Evolutionary conservation across 2,113 vertebrate genomes (phyloP), one percentile per base, ranked within the genome.

Genomic region (Psammodynastes pulverulentus): DNA sequence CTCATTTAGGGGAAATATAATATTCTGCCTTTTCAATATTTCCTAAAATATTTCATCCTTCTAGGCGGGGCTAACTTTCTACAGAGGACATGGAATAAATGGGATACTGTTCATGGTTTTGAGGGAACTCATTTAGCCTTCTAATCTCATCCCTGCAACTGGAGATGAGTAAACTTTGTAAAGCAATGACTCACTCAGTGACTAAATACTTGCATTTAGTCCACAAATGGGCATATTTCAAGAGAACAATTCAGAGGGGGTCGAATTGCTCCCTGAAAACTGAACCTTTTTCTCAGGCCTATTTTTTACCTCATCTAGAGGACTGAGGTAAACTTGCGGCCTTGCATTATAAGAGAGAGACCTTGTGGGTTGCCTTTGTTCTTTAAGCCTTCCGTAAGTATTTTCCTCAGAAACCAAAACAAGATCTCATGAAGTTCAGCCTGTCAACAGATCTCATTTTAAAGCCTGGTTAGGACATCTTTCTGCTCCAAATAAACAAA

Each of bases 381-480:
- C 93, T 29, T 92, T 53, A 94, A 95, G 94, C 89, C 89, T 95
- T 95, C 88, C 62, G 89, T 34, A 54, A 86, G 89, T 90, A 54
- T 90, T 46, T 95, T 94, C 52, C 29, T 94, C 92, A 93, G 58
- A 93, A n/a, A 94, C 87, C 89, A 51, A 39, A 53, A 29, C 89
- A 46, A 39, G 8, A 88, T 94, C 56, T 93, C 85, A 45, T 58
- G 93, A 94, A 53, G 72, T 53, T 72, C 94, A 84, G 90, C 86
- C 88, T 92, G 94, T 93, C 89, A 94, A 90, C 94, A 92, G 91
- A 90, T 86, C 49, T 5, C 91, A 62, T 92, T 95, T 95, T 95
- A 89, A 93, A 92, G 94, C 88, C 90, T 93, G 94, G 72, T 95
- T 92, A 88, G 92, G 62, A 51, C 85, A 2, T 91, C 0, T 72